Evolutionary conservation across 2,113 vertebrate species (phyloP).

Genomic region (Rhea americana): DNA sequence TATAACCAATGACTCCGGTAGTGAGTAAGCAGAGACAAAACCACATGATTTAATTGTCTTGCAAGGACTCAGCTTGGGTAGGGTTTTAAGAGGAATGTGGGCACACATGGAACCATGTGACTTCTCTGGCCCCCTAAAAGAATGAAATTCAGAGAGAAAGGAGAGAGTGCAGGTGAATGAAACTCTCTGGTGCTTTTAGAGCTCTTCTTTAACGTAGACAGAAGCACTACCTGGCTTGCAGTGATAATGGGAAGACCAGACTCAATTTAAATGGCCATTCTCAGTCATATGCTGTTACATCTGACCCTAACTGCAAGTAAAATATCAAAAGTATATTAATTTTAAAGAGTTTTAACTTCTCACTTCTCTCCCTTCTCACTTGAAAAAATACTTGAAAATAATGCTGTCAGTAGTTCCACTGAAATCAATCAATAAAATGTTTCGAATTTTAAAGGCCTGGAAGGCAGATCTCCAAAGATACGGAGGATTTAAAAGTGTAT

Average conservation of each 20-base stretch:
- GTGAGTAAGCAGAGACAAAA: neutral
- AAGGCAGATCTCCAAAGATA: neutral
- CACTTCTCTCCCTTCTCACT: neutral
- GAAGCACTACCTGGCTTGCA: neutral
- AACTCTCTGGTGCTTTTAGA: neutral
- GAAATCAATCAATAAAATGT: neutral
- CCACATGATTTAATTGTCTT: neutral
- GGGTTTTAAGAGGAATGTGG: neutral
- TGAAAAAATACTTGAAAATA: neutral
- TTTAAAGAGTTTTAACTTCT: neutral
- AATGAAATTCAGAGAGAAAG: neutral
- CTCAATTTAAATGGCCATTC: neutral
- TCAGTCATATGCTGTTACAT: rapidly evolving
- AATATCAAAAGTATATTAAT: neutral
- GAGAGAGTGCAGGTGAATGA: neutral
- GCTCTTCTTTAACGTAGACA: neutral
- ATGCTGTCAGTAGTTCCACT: neutral
- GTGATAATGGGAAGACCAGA: neutral
- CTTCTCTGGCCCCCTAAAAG: neutral
- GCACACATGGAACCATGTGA: neutral
- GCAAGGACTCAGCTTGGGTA: neutral
- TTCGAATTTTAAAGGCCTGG: neutral
- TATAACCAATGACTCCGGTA: neutral
- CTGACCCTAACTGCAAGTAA: neutral
- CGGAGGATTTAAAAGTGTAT: neutral